Base-by-base conservation (phyloP, 1,140 invertebrate genomes). In the Chlorops oryzae region DNA sequence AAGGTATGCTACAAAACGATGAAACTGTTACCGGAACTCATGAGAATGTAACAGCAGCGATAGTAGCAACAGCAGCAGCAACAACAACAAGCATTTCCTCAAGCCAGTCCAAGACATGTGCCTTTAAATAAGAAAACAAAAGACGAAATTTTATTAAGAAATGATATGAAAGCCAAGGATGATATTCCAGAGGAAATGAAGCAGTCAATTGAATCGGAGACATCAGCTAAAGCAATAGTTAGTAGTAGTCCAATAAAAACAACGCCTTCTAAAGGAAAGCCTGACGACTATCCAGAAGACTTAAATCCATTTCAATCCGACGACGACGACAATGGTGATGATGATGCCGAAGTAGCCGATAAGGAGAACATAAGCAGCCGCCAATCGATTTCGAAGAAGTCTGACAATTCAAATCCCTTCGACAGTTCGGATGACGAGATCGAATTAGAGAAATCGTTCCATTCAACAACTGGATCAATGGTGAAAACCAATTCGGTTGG, bases 221-320 rank as follows among this genome's bases (percentile, higher is more conserved):
- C 20, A 21, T 22, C 10, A 43, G 17, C 5, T 21, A 6, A 39
- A 39, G 9, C 37, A 13, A 39, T 6, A 39, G 18, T 18, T 13
- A 6, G 18, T 39, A 18, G 15, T 6, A 17, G 7, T 39, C 6
- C 9, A 39, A 6, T 13, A 3, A 43, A 24, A 5, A 43, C 5
- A 12, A n/a, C n/a, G n/a, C n/a, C n/a, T n/a, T n/a, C n/a, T n/a
- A 54, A 62, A 55, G 20, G 38, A 5, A 48, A 55, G 27, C 27
- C 37, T 4, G 48, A 57, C 18, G 47, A 48, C 23, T 91, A 92
- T 75, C 88, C 88, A 0, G 78, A 81, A 39, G 79, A 85, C 55
- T 73, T 91, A 42, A 92, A 92, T 78, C 89, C 89, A 3, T 90
- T 90, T 71, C 81, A 79, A 34, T 82, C 83, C 45, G 82, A 83